Percentiles rank a stretch among this genome's conserved stretches.
These are phyloP conservation scores for Drosophila busckii DNA, from an alignment of 1,140 invertebrate genomes.

Conservation along the genomic window DNA sequence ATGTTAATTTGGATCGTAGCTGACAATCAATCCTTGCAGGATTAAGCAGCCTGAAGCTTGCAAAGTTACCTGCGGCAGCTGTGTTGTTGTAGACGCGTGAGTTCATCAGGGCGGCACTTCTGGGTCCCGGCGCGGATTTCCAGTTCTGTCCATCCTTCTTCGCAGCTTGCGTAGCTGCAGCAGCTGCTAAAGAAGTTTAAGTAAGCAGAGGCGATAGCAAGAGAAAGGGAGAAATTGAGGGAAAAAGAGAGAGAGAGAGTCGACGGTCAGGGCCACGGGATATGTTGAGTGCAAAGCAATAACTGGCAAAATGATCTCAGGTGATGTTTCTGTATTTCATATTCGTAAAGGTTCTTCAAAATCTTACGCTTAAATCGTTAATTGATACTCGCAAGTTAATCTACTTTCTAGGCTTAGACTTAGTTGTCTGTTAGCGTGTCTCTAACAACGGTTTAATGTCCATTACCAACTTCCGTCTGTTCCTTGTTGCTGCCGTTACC, in stretches of 20 bases:
- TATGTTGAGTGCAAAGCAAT: slow-evolving; percentile 3
- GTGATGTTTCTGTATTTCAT: slow-evolving; percentile 3
- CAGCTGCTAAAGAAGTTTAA: slow-evolving; percentile 2
- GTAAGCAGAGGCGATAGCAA: not conserved
- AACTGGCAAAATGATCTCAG: slow-evolving; percentile 7
- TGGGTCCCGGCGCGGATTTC: slow-evolving; percentile 48
- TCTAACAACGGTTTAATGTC: slow-evolving; percentile 66
- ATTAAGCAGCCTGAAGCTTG: slow-evolving; percentile 7
- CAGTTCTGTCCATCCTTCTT: slow-evolving; percentile 35
- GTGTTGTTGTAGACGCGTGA: slow-evolving; percentile 31
- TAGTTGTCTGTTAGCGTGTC: slow-evolving; percentile 49
- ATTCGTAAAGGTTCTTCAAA: slow-evolving; percentile 13
- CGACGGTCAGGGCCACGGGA: slow-evolving; percentile 33
- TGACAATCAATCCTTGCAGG: not conserved
- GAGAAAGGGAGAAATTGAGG: not conserved
- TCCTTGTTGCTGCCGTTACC: slow-evolving; percentile 18
- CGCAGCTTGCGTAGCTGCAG: not conserved
- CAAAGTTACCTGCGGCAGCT: slow-evolving; percentile 57
- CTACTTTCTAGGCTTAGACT: slow-evolving; percentile 53
- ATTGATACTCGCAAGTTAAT: slow-evolving; percentile 64
- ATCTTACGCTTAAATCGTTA: slow-evolving; percentile 57
- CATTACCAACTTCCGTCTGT: slow-evolving; percentile 72
- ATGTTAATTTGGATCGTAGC: slow-evolving; percentile 43
- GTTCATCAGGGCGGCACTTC: slow-evolving; percentile 36
- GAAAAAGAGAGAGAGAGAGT: slow-evolving; percentile 10